These are phyloP conservation scores for Ennomos fuscantarius DNA, from an alignment of 2,888 invertebrate genomes.

Conservation along the genomic window DNA sequence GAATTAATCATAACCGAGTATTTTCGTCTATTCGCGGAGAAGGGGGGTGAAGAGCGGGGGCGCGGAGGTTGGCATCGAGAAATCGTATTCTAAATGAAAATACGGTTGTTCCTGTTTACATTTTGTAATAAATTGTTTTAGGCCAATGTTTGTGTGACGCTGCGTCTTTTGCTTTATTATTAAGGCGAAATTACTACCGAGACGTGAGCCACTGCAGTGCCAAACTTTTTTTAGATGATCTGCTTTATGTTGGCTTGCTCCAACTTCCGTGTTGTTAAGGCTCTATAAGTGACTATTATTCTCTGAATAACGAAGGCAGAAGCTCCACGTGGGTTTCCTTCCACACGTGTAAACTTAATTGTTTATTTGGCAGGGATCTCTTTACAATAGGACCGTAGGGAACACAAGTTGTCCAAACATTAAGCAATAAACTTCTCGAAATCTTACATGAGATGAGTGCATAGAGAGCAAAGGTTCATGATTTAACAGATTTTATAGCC, in stretches of 20 bases:
- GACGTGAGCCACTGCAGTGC: conserved; percentile 8
- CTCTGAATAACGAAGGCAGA: not conserved
- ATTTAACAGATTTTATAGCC: too few relatives aligned
- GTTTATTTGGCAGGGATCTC: too few relatives aligned
- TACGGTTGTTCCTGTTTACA: conserved; percentile 84
- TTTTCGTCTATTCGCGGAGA: conserved; percentile 75
- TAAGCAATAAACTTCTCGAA: too few relatives aligned
- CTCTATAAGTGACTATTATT: not conserved
- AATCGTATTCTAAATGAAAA: conserved; percentile 85
- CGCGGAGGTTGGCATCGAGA: conserved; percentile 63
- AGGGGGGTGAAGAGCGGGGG: conserved; percentile 39
- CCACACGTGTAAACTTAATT: too few relatives aligned
- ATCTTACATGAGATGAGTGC: too few relatives aligned
- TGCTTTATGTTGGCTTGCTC: not conserved
- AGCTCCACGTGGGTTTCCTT: too few relatives aligned
- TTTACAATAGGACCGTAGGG: too few relatives aligned
- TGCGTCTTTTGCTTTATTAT: conserved; percentile 54
- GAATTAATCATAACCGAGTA: conserved; percentile 85
- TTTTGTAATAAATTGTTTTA: conserved; percentile 85
- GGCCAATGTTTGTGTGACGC: conserved; percentile 72
- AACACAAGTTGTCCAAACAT: too few relatives aligned
- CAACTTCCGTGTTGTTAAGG: not conserved
- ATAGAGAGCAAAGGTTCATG: too few relatives aligned
- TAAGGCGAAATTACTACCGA: conserved; percentile 38
- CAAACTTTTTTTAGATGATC: conserved; percentile 4